Conservation (phyloP, 2,888 invertebrate species). For the Danaus chrysippus region DNA sequence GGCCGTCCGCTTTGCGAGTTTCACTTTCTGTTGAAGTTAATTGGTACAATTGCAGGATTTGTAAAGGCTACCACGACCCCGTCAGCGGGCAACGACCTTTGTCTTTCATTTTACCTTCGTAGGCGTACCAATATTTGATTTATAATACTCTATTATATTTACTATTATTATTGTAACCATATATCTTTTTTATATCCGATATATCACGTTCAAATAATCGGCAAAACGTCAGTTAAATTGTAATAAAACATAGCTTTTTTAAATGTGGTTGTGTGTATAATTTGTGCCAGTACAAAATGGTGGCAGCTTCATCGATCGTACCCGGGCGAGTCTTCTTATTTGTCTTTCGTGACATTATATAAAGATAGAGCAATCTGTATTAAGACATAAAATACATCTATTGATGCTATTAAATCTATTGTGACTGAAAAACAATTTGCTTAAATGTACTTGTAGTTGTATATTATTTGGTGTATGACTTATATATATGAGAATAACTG, state of each 20-base stretch:
- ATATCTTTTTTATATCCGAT: not conserved
- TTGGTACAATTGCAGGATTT: conserved; percentile 62
- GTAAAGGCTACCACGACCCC: conserved; percentile 40
- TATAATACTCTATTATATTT: conserved; percentile 5
- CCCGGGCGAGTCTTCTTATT: conserved; percentile 44
- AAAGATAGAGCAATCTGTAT: conserved; percentile 9
- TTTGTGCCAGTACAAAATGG: conserved; percentile 19
- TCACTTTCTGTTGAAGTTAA: conserved; percentile 72
- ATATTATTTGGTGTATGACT: no score
- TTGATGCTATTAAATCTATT: no score
- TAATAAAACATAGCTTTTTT: not conserved
- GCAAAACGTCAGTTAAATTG: not conserved
- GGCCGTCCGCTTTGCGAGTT: conserved; percentile 60
- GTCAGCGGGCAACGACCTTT: conserved; percentile 56
- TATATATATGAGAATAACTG: no score
- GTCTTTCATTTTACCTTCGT: conserved; percentile 34
- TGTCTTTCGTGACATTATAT: conserved; percentile 31
- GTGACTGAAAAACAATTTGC: no score
- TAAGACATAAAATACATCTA: no score
- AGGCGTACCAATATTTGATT: conserved; percentile 4
- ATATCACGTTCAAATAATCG: no score
- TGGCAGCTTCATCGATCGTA: conserved; percentile 61
- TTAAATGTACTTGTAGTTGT: no score
- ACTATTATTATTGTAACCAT: no score
- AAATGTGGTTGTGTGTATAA: conserved; percentile 16